These are phyloP conservation scores for Piliocolobus tephrosceles DNA, from an alignment of 2,113 vertebrate species.

Conservation along the genomic window DNA sequence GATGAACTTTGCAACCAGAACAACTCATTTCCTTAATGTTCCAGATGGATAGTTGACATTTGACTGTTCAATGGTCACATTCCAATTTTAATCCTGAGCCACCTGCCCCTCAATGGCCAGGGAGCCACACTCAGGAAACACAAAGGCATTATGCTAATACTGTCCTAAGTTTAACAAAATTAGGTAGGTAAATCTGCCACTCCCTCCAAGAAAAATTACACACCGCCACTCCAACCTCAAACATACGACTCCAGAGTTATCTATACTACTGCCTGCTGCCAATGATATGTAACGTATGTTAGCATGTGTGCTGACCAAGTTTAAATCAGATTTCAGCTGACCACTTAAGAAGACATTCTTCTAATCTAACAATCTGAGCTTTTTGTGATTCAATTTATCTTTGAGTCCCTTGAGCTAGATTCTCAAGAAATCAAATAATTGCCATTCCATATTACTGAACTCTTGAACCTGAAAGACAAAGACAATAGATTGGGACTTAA, in stretches of 20 bases:
- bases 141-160: constrained; percentile 47
- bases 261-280: not conserved
- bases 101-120: constrained; percentile 43
- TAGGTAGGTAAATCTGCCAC: constrained; percentile 27
- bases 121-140: constrained; percentile 43
- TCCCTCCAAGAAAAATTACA: not conserved
- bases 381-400: constrained; percentile 44
- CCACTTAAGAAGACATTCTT: not conserved
- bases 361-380: not conserved
- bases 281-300: not conserved
- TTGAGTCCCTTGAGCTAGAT: not conserved
- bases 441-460: not conserved
- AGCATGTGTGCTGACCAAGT: not conserved
- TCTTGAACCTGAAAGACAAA: constrained; percentile 28
- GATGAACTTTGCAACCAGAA: constrained; percentile 69
- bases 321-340: constrained; percentile 33
- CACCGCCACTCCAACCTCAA: not conserved
- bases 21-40: constrained; percentile 73
- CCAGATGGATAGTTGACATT: constrained; percentile 67
- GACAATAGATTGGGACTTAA: not conserved
- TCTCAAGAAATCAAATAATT: constrained; percentile 43
- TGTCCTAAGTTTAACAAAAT: constrained; percentile 48
- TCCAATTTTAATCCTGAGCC: constrained; percentile 59
- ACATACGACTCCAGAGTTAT: not conserved
- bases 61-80: constrained; percentile 54